Conservation (phyloP, 2,113 vertebrate genomes). For the Thalassarche chlororhynchos region DNA sequence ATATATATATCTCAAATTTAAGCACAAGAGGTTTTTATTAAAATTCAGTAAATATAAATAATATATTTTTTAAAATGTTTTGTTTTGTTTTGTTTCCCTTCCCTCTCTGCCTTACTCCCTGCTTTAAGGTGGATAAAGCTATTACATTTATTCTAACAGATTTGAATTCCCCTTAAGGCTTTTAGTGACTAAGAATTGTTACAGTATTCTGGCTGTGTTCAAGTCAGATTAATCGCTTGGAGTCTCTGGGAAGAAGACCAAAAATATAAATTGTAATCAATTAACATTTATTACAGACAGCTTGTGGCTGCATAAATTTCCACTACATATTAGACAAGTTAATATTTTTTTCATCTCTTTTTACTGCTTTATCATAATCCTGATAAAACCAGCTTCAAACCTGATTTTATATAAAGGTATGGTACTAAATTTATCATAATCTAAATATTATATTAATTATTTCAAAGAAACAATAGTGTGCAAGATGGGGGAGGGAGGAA, state of each 20-base stretch:
- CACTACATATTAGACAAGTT: background rate
- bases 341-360: slow-evolving; percentile 21
- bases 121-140: background rate
- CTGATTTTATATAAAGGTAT: background rate
- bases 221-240: slow-evolving; percentile 32
- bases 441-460: background rate
- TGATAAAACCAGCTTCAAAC: background rate
- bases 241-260: slow-evolving; percentile 34
- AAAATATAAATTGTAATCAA: slow-evolving; percentile 59
- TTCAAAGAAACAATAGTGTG: background rate
- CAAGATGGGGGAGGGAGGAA: rapidly evolving
- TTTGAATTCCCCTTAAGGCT: background rate
- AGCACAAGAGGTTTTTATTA: background rate
- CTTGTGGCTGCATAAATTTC: slow-evolving; percentile 46
- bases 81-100: background rate
- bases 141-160: background rate
- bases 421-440: background rate
- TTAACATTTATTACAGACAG: slow-evolving; percentile 52
- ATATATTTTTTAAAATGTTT: background rate
- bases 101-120: background rate
- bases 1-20: background rate
- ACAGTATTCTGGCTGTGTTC: background rate
- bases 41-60: background rate
- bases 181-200: slow-evolving; percentile 14
- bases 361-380: background rate